These are phyloP conservation scores for Ophioninae sp. DNA, from an alignment of 2,888 invertebrate genomes.

Conservation along the genomic window DNA sequence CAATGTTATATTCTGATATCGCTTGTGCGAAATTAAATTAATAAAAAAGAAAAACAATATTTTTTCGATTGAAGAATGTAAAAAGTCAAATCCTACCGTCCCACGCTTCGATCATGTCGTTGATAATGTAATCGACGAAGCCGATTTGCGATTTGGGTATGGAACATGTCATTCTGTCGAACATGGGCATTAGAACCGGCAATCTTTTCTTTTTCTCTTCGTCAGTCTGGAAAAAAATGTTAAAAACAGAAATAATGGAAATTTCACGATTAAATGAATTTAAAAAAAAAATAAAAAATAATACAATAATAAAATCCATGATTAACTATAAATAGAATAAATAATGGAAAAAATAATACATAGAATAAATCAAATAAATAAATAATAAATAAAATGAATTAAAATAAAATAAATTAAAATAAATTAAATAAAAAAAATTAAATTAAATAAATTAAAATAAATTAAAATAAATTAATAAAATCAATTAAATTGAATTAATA, in stretches of 20 bases:
- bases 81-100: constrained; percentile 85
- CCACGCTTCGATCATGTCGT: constrained; percentile 99
- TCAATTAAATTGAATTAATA: no score
- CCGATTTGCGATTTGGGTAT: constrained; percentile 99
- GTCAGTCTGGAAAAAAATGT: constrained; percentile 87
- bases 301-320: no score
- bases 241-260: neutral
- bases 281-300: no score
- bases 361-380: no score
- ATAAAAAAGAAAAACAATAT: constrained; percentile 27
- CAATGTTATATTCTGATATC: no score
- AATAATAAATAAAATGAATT: no score
- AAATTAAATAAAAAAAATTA: no score
- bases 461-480: no score
- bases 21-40: neutral
- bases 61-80: neutral
- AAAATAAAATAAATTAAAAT: no score
- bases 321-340: no score
- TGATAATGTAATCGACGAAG: constrained; percentile 98
- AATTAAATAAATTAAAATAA: no score
- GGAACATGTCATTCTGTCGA: constrained; percentile 96
- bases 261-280: neutral
- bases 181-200: constrained; percentile 99
- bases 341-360: neutral
- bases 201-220: constrained; percentile 94